These are phyloP conservation scores for Coenonympha glycerion DNA, from an alignment of 2,888 invertebrate species.

Conservation along the genomic window DNA sequence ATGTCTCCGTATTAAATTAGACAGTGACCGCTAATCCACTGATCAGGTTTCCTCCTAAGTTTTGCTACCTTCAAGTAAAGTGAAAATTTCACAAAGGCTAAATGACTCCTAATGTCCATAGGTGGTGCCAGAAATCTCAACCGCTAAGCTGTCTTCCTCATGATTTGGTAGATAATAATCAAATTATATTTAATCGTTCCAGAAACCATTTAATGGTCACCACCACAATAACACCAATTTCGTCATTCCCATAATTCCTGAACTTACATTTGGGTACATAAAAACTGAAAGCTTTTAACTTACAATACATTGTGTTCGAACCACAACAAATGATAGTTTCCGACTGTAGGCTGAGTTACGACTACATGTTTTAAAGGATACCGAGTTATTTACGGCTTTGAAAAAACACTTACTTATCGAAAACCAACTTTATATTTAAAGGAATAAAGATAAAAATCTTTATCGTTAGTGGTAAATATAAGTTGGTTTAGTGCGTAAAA, in stretches of 20 bases:
- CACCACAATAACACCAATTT: slow-evolving; percentile 34
- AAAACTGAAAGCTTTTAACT: slow-evolving; percentile 56
- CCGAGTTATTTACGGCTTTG: slow-evolving; percentile 29
- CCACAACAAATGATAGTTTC: slow-evolving; percentile 71
- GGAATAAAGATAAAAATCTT: slow-evolving; percentile 15
- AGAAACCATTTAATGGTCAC: slow-evolving; percentile 6
- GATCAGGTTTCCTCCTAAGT: no score
- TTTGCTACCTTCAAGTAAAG: no score
- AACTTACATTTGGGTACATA: slow-evolving; percentile 44
- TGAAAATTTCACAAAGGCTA: no score
- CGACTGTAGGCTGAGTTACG: slow-evolving; percentile 66
- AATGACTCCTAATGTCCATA: no score
- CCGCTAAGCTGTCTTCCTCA: no score
- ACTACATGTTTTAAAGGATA: slow-evolving; percentile 51
- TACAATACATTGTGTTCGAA: slow-evolving; percentile 61
- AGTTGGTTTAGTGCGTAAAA: slow-evolving; percentile 39
- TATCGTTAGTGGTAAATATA: slow-evolving; percentile 20
- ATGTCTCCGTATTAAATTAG: no score
- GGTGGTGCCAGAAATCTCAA: no score
- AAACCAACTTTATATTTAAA: slow-evolving; percentile 23
- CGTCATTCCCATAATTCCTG: slow-evolving; percentile 40
- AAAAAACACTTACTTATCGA: not conserved
- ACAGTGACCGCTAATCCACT: no score
- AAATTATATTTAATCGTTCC: not conserved
- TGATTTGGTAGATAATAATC: no score